phyloP scores from a whole-genome alignment of 2,888 invertebrate genomes.

The Aphodius sticticus region DNA sequence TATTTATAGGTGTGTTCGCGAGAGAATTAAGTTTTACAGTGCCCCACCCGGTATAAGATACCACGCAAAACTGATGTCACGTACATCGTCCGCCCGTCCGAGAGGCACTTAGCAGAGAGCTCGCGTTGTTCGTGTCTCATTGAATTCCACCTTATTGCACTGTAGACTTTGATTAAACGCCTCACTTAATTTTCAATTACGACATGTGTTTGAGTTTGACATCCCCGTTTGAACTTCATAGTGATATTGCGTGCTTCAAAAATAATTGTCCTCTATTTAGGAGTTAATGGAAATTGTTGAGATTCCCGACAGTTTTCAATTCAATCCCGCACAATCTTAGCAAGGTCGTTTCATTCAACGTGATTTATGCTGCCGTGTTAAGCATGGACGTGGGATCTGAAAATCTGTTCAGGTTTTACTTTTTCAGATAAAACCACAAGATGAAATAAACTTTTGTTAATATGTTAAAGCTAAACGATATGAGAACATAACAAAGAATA shows the following conservation, averaged over 20 bases:
- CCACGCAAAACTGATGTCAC: slow-evolving; percentile 18
- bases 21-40: slow-evolving; percentile 22
- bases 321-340: too few species aligned
- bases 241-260: slow-evolving; percentile 4
- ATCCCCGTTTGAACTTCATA: background rate
- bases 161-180: slow-evolving; percentile 17
- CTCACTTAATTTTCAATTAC: slow-evolving; percentile 20
- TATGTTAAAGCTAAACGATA: too few species aligned
- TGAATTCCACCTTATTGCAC: slow-evolving; percentile 14
- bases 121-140: slow-evolving; percentile 16
- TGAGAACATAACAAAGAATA: too few species aligned
- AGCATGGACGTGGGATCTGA: too few species aligned
- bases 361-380: too few species aligned
- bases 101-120: slow-evolving; percentile 14
- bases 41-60: slow-evolving; percentile 19
- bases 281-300: background rate
- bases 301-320: background rate
- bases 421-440: too few species aligned
- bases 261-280: background rate
- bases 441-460: too few species aligned
- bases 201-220: slow-evolving; percentile 19
- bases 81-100: slow-evolving; percentile 14
- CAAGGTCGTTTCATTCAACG: too few species aligned
- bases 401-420: too few species aligned
- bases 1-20: slow-evolving; percentile 24